Evolutionary conservation across 2,888 invertebrate genomes (phyloP), one percentile per base, ranked within the genome.

Genomic region (Pterostichus madidus): DNA sequence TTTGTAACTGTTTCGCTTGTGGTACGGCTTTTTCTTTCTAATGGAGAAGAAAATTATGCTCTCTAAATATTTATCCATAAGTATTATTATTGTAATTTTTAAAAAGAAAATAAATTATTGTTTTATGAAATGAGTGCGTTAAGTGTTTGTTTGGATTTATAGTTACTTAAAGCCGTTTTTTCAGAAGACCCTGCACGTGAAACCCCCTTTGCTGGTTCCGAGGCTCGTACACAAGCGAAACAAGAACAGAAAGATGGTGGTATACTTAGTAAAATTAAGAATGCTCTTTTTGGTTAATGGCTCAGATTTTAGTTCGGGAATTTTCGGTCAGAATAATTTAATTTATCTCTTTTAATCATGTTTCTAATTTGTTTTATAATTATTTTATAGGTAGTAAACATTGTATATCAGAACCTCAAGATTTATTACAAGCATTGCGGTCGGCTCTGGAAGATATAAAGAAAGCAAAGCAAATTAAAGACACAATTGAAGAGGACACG

Each of bases 321-420:
- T 64, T 59, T 75, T 56, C 78, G 75, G 52, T 83, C 31, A 83
- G 71, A 39, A 76, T 46, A 7, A 46, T 32, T 77, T 78, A 59
- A 35, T 44, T 31, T 73, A 64, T 76, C 56, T 44, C 84, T 83
- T 73, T 68, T 44, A 80, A 35, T 35, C 17, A 13, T 46, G 24
- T 17, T 46, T 32, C 32, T 7, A 13, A 71, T 44, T 44, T 71
- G 39, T 64, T 32, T 32, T 24, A 49, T 75, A 84, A 84, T n/a
- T n/a, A n/a, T 83, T 39, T 90, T 90, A 84, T 91, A 95, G 95
- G 94, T 89, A 93, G 92, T 86, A 94, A 94, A 90, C 89, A 92
- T 85, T 92, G 92, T 85, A 91, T 92, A 86, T 89, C 91, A 44
- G 93, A 93, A 85, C 92, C 93, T 6, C 90, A 92, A 64, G 90